Evolutionary conservation across 2,113 vertebrate species (phyloP), one percentile per base, ranked within the genome.

Genomic region (Columbina picui): DNA sequence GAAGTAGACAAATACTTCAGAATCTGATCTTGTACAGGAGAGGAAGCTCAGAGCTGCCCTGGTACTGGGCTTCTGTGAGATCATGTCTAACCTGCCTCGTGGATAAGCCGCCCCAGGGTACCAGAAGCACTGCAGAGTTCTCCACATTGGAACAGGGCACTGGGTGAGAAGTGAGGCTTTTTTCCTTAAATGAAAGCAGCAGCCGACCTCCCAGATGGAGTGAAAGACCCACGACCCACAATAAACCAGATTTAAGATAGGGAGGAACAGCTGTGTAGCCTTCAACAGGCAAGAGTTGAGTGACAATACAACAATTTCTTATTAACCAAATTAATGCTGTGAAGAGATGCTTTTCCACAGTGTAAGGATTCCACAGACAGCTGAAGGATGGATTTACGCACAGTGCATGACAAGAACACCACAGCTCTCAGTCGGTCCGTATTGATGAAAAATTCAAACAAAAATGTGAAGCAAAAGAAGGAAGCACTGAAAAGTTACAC

Each of bases 101-200:
- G 50, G 57, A 36, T 45, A 53, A 73, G 5, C 30, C n/a, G 59
- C 41, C n/a, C 60, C 6, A 29, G 47, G 18, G 20, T 19, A 10
- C 23, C 38, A 45, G 67, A 15, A 56, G 20, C 30, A 23, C 0
- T 38, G 16, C 63, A 80, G 27, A 6, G 55, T n/a, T 43, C n/a
- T 87, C 49, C 1, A 0, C n/a, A 39, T 27, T 64, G 30, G 5
- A 68, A 13, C 6, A 67, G 38, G 7, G 17, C 25, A 52, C 27
- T 52, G 3, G 9, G 6, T 14, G 26, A 36, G 7, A 61, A 53
- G 45, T 0, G 0, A 34, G 30, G 25, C n/a, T 3, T 4, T 43
- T 38, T 34, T 56, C 7, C 29, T 34, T 5, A 36, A 34, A 9
- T 14, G 39, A 45, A 56, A 80, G 36, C 49, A 79, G n/a, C 74